Evolutionary conservation across 1,140 invertebrate genomes (phyloP).

Genomic region (Polyergus mexicanus): DNA sequence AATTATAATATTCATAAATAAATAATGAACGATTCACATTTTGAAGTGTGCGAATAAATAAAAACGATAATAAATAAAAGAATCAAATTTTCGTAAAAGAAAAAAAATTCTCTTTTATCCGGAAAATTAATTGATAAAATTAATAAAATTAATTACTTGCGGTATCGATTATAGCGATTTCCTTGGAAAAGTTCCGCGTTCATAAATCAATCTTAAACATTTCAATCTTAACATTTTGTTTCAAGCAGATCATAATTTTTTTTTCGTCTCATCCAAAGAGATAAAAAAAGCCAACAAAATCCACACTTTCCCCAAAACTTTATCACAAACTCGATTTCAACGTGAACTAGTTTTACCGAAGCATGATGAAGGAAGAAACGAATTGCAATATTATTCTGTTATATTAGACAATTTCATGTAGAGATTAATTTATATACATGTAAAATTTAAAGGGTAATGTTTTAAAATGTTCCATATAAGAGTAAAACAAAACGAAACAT

Average conservation of each 20-base stretch:
- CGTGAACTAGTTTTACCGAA: constrained; percentile 53
- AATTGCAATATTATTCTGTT: constrained; percentile 4
- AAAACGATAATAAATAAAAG: neutral
- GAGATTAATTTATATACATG: no score
- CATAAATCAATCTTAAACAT: constrained; percentile 8
- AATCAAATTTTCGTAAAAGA: neutral
- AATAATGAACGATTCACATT: neutral
- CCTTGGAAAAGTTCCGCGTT: neutral
- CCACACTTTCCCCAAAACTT: constrained; percentile 49
- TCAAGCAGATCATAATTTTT: constrained; percentile 24
- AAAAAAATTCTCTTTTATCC: neutral
- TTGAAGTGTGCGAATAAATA: neutral
- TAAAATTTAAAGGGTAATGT: neutral
- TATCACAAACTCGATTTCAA: constrained; percentile 44
- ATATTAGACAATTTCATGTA: no score
- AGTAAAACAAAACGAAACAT: neutral
- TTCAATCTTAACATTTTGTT: constrained; percentile 53
- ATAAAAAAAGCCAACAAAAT: constrained; percentile 39
- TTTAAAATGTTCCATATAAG: neutral
- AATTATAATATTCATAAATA: neutral
- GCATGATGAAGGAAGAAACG: constrained; percentile 50
- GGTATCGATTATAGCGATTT: neutral
- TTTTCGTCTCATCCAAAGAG: neutral
- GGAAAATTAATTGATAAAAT: neutral
- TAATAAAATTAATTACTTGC: neutral